Evolutionary conservation across 2,113 vertebrate species (phyloP).

Genomic region (Rhinolophus ferrumequinum): DNA sequence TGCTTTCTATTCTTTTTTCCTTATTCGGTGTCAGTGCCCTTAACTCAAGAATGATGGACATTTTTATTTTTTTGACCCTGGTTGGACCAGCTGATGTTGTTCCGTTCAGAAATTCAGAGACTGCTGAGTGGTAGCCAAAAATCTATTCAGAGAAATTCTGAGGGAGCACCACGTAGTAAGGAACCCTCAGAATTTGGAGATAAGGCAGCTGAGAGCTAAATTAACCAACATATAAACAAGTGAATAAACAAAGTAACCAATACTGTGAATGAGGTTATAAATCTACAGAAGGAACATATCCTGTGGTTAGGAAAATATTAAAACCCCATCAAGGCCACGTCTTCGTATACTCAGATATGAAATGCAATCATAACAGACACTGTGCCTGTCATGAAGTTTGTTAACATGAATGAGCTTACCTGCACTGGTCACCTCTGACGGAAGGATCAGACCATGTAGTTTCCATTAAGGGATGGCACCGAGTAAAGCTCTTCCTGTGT

Average conservation of each 20-base stretch:
- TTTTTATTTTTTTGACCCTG: background rate
- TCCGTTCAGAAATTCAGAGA: background rate
- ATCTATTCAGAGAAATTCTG: background rate
- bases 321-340: background rate
- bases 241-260: background rate
- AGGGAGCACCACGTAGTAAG: background rate
- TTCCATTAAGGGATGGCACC: background rate
- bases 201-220: background rate
- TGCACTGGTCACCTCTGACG: background rate
- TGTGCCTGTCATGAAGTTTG: constrained; percentile 13
- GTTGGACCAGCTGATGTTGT: background rate
- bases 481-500: background rate
- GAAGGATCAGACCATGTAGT: background rate
- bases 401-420: background rate
- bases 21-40: background rate
- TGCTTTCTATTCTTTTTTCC: background rate
- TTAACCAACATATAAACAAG: background rate
- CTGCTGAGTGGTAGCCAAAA: background rate
- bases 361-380: background rate
- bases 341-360: background rate
- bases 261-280: background rate
- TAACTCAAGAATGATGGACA: background rate
- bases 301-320: background rate
- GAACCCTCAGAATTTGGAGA: background rate
- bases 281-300: background rate